These are phyloP conservation scores for Drosophila macrothrix DNA, from an alignment of 2,888 invertebrate genomes.

Conservation along the genomic window DNA sequence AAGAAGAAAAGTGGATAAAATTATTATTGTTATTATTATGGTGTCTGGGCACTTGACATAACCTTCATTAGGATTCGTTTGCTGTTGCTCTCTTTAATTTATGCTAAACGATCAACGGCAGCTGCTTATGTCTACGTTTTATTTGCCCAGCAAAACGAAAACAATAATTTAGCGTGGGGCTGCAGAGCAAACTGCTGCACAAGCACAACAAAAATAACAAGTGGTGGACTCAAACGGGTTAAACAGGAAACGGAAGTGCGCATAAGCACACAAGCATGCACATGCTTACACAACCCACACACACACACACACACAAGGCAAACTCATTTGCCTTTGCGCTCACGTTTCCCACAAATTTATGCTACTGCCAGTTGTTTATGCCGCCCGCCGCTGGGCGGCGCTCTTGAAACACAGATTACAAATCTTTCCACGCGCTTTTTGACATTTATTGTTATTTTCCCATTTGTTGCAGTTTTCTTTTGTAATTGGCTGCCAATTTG, in stretches of 20 bases:
- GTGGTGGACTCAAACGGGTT: slow-evolving; percentile 55
- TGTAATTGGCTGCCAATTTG: slow-evolving; percentile 14
- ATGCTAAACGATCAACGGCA: slow-evolving; percentile 78
- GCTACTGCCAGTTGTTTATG: slow-evolving; percentile 27
- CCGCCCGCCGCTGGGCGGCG: slow-evolving; percentile 34
- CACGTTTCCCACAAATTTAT: slow-evolving; percentile 73
- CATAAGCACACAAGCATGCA: slow-evolving; percentile 27
- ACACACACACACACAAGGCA: slow-evolving; percentile 24
- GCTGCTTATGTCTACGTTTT: slow-evolving; percentile 72
- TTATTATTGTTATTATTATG: slow-evolving; percentile 4
- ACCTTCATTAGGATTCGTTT: slow-evolving; percentile 64
- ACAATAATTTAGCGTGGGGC: slow-evolving; percentile 69
- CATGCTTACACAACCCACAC: slow-evolving; percentile 15
- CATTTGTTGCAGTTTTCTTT: slow-evolving; percentile 7
- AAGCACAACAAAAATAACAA: slow-evolving; percentile 67
- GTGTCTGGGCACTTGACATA: slow-evolving; percentile 33
- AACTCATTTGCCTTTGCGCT: slow-evolving; percentile 78
- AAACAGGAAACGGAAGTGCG: slow-evolving; percentile 74
- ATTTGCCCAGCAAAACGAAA: slow-evolving; percentile 76
- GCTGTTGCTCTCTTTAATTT: slow-evolving; percentile 54
- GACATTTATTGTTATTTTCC: slow-evolving; percentile 33
- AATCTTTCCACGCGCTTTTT: slow-evolving; percentile 30
- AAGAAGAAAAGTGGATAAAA: slow-evolving; percentile 1
- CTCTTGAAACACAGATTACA: slow-evolving; percentile 50
- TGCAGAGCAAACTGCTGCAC: slow-evolving; percentile 57